Evolutionary conservation across 2,888 invertebrate species (phyloP).

Genomic region (Panopea generosa): DNA sequence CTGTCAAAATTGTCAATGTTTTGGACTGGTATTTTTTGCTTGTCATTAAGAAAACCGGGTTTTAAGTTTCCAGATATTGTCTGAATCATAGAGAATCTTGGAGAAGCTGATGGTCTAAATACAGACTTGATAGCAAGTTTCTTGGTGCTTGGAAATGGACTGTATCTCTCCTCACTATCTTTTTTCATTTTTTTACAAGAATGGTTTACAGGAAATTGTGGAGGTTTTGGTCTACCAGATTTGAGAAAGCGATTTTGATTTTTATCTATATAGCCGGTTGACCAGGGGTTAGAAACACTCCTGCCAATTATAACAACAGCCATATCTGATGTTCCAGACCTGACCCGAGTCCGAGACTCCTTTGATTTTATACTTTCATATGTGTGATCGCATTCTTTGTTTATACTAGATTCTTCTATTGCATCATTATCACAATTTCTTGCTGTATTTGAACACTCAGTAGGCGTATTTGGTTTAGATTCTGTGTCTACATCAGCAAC

Average conservation of each 20-base stretch:
- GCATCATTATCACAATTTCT: too few species aligned
- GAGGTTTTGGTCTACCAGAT: background rate
- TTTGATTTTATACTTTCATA: conserved; percentile 27
- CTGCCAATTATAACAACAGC: conserved; percentile 52
- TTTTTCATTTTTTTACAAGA: conserved; percentile 1
- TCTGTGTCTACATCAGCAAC: background rate
- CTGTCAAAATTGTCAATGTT: background rate
- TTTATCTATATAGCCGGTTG: background rate
- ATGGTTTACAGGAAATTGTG: background rate
- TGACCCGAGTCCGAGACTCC: background rate
- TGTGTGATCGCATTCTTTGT: conserved; percentile 10
- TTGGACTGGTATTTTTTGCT: too few species aligned
- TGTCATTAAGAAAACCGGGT: too few species aligned
- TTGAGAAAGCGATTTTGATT: background rate
- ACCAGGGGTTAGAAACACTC: conserved; percentile 28
- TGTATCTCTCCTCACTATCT: conserved; percentile 45
- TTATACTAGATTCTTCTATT: too few species aligned
- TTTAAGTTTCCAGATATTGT: conserved; percentile 10
- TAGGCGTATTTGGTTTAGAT: too few species aligned
- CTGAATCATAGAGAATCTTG: conserved; percentile 24
- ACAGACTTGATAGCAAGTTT: conserved; percentile 56
- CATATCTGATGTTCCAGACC: conserved; percentile 25
- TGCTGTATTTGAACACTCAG: too few species aligned
- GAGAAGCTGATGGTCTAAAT: conserved; percentile 38
- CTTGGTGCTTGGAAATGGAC: conserved; percentile 50